Evolutionary conservation across 2,113 vertebrate species (phyloP), one percentile per base, ranked within the genome.

Genomic region (Lepidothrix coronata): DNA sequence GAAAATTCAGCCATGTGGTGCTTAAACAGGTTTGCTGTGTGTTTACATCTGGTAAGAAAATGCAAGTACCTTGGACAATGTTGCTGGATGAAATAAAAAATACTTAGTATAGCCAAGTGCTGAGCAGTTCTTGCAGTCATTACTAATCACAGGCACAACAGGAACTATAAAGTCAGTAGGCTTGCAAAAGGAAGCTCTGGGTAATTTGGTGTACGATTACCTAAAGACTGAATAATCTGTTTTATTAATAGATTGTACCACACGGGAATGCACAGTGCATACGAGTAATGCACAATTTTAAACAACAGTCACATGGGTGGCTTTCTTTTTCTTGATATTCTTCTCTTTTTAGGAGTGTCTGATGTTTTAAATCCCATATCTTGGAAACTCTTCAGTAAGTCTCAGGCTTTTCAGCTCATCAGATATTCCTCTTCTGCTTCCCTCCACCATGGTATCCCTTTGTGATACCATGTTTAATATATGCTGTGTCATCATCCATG

Each of bases 161-260:
- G 83, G 82, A 93, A 62, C 78, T 76, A 68, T 96, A 49, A 92
- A 90, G 74, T 82, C 62, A 72, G 78, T 79, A 71, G 70, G 66
- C 71, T 94, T 78, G 67, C 33, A 43, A 61, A 88, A 91, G 78
- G 66, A 96, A 39, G 70, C 39, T 85, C 89, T 81, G 57, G 44
- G 16, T 88, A 72, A 89, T 91, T 89, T 51, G 51, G 52, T 57
- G 27, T 59, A 18, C 59, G 49, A 72, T 82, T 84, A 54, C 76
- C 76, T 95, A 41, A 59, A 59, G 71, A 62, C 49, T 90, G 88
- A 93, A 82, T 94, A 92, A 85, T 85, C 25, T 73, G 63, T 46
- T 73, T 92, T 97, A 90, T 88, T 93, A 94, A 92, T 96, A 95
- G 88, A 76, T 46, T 28, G 3, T 63, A 44, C 72, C 85, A 76